Evolutionary conservation across 2,113 vertebrate genomes (phyloP).

Genomic region (Onychorhynchus coronatus): DNA sequence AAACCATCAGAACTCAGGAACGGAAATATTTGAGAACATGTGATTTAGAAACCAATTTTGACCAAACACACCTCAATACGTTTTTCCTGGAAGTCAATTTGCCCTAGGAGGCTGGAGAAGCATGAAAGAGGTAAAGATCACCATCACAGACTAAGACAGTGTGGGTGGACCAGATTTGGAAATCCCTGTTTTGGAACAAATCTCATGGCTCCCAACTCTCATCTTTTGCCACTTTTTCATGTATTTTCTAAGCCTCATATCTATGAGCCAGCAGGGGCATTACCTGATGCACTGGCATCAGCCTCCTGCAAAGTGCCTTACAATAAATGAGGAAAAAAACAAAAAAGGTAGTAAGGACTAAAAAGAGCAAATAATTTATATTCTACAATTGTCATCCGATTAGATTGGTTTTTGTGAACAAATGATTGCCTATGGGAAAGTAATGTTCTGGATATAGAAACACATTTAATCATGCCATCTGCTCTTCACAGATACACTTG

Average conservation of each 20-base stretch:
- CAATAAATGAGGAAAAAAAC: not conserved
- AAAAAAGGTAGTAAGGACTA: not conserved
- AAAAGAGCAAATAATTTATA: not conserved
- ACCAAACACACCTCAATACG: not conserved
- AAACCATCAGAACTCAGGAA: not conserved
- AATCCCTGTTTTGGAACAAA: not conserved
- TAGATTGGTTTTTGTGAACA: not conserved
- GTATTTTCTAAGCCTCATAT: not conserved
- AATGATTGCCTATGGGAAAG: not conserved
- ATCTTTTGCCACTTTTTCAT: not conserved
- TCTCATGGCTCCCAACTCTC: not conserved
- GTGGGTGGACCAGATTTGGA: not conserved
- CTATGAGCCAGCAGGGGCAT: not conserved
- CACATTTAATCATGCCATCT: conserved; percentile 21
- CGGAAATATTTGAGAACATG: not conserved
- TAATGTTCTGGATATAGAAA: conserved; percentile 20
- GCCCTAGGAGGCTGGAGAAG: not conserved
- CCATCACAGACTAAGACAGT: not conserved
- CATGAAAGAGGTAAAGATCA: not conserved
- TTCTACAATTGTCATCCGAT: not conserved
- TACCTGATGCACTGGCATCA: not conserved
- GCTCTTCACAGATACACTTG: not conserved
- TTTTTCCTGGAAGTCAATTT: not conserved
- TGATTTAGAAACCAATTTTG: not conserved
- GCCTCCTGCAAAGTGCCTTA: not conserved